Evolutionary conservation across 2,888 invertebrate genomes (phyloP).

Genomic region (Epicampocera succincta): DNA sequence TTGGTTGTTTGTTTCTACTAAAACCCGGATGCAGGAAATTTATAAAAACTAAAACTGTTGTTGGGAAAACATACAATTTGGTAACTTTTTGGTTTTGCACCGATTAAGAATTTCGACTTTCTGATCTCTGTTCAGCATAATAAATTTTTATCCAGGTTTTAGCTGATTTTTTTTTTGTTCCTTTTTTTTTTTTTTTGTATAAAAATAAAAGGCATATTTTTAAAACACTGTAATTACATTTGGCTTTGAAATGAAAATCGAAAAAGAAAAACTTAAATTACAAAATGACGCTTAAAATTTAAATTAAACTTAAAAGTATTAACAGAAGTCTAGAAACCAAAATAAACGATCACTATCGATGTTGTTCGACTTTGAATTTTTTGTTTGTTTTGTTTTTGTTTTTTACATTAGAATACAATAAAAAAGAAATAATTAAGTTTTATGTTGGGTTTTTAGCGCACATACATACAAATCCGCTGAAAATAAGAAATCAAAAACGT

Average conservation of each 20-base stretch:
- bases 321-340: conserved; percentile 22
- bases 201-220: conserved; percentile 13
- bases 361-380: conserved; percentile 47
- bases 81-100: too few relatives aligned
- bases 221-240: conserved; percentile 46
- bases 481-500: conserved; percentile 57
- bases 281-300: conserved; percentile 52
- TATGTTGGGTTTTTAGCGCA: conserved; percentile 49
- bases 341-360: conserved; percentile 30
- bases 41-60: too few relatives aligned
- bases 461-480: conserved; percentile 63
- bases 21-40: too few relatives aligned
- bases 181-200: too few relatives aligned
- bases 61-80: too few relatives aligned
- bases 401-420: too few relatives aligned
- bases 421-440: conserved; percentile 40
- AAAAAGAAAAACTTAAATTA: not conserved
- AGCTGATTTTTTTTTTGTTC: too few relatives aligned
- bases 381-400: too few relatives aligned
- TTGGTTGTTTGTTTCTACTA: too few relatives aligned
- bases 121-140: too few relatives aligned
- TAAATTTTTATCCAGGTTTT: too few relatives aligned
- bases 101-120: too few relatives aligned
- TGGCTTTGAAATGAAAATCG: conserved; percentile 29
- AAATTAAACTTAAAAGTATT: conserved; percentile 58